Evolutionary conservation across 2,888 invertebrate species (phyloP), one percentile per base, ranked within the genome.

Genomic region (Pherbina coryleti): DNA sequence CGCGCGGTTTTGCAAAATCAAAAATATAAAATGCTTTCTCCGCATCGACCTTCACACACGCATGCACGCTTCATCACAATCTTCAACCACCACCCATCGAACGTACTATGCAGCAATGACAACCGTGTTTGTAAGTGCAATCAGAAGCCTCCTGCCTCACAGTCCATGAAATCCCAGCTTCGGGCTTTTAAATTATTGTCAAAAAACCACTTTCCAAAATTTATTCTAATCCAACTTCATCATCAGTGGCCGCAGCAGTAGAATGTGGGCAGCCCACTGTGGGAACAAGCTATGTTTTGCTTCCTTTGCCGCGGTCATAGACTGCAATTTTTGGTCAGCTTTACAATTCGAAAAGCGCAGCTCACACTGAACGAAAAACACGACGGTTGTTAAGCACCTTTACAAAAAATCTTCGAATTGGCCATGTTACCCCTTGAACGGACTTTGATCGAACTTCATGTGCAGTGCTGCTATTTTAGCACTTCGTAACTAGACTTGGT

Each of bases 161-260:
- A 80, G 80, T 78, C 80, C 81, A 71, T 80, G 80, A 79, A 79
- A 73, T 71, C 69, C 66, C 69, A 77, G 69, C 57, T 77, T 80
- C 79, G 74, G 80, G 79, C 79, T 81, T 80, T 80, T 76, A 69
- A 75, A 78, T 79, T 81, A 80, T 80, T 81, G 77, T 62, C 57
- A 51, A 31, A 73, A 73, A 73, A 73, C 62, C 73, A 62, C 60
- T 73, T 62, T 73, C 60, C 73, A 60, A 73, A 62, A 73, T 73
- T 37, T 62, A 73, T 73, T 73, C 70, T 70, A 70, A 70, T 71
- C 71, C 71, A 28, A 19, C 71, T 71, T 34, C 55, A 71, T 71
- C 71, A 71, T 55, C 71, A 71, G 34, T 31, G 70, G 70, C 53
- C 53, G 53, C 70, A 19, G 53, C 17, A 25, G 53, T 53, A n/a